These are phyloP conservation scores for Eudasyphora cyanicolor DNA, from an alignment of 2,888 invertebrate genomes.

Conservation along the genomic window DNA sequence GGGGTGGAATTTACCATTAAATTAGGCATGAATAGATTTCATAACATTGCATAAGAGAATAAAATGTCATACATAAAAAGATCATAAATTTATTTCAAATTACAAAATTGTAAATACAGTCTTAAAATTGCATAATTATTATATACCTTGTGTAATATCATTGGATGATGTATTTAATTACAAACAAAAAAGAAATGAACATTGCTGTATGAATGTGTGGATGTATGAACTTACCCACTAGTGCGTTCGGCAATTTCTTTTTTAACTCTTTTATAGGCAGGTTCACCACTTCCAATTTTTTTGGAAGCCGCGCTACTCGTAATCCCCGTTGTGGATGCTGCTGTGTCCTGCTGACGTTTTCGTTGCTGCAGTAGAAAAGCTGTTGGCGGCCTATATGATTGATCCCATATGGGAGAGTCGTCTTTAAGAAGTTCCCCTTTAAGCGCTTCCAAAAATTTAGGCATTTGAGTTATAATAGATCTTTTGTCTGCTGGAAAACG, in stretches of 20 bases:
- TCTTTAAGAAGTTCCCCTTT: slow-evolving; percentile 93
- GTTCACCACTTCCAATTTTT: slow-evolving; percentile 72
- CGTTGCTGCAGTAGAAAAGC: slow-evolving; percentile 77
- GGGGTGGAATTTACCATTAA: too few species aligned
- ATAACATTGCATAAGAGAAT: background rate
- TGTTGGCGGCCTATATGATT: slow-evolving; percentile 86
- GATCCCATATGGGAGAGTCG: slow-evolving; percentile 96
- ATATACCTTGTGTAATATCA: background rate
- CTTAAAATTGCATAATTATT: slow-evolving; percentile 29
- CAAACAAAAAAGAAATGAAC: background rate
- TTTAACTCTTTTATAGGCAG: slow-evolving; percentile 78
- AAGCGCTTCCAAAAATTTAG: slow-evolving; percentile 92
- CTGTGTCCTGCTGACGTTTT: slow-evolving; percentile 76
- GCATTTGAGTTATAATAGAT: slow-evolving; percentile 92
- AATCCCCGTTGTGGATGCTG: slow-evolving; percentile 43
- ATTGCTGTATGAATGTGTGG: background rate
- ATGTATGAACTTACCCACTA: slow-evolving; percentile 67
- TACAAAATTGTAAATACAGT: slow-evolving; percentile 31
- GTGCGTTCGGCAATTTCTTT: slow-evolving; percentile 76
- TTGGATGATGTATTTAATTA: too few species aligned
- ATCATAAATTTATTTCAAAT: slow-evolving; percentile 41
- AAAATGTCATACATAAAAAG: slow-evolving; percentile 5
- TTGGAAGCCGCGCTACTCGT: slow-evolving; percentile 66
- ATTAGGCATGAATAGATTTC: background rate
- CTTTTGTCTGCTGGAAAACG: slow-evolving; percentile 92